phyloP scores from a whole-genome alignment of 2,888 invertebrate species.

The Tryphoninae sp. region DNA sequence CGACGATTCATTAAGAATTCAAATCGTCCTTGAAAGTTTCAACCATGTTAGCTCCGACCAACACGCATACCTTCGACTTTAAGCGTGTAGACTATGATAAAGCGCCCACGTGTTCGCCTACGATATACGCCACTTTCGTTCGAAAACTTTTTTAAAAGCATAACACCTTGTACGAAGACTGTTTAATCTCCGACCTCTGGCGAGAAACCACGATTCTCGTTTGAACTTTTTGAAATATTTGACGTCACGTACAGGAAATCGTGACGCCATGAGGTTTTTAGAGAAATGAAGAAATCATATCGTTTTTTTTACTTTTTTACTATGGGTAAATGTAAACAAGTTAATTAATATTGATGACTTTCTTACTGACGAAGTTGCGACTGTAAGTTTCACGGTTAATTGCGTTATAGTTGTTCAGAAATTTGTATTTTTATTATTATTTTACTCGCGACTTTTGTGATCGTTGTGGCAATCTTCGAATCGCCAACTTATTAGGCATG shows the following conservation, averaged over 20 bases:
- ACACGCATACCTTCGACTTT: slow-evolving; percentile 41
- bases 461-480: neutral
- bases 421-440: no score
- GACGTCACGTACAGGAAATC: no score
- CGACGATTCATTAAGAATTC: slow-evolving; percentile 74
- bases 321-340: no score
- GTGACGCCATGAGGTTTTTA: no score
- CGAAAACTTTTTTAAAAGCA: slow-evolving; percentile 22
- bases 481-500: neutral
- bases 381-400: no score
- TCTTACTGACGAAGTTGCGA: no score
- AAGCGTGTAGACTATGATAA: slow-evolving; percentile 27
- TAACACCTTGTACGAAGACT: neutral
- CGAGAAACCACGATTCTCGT: neutral
- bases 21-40: slow-evolving; percentile 71
- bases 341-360: no score
- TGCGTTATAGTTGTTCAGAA: no score
- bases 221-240: no score
- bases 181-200: neutral
- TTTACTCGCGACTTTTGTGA: no score
- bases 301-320: no score
- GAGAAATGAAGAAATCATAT: no score
- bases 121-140: slow-evolving; percentile 15
- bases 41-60: slow-evolving; percentile 59
- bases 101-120: slow-evolving; percentile 47